Evolutionary conservation across 1,140 invertebrate species (phyloP), one percentile per base, ranked within the genome.

Genomic region (Archivesica marissinica): DNA sequence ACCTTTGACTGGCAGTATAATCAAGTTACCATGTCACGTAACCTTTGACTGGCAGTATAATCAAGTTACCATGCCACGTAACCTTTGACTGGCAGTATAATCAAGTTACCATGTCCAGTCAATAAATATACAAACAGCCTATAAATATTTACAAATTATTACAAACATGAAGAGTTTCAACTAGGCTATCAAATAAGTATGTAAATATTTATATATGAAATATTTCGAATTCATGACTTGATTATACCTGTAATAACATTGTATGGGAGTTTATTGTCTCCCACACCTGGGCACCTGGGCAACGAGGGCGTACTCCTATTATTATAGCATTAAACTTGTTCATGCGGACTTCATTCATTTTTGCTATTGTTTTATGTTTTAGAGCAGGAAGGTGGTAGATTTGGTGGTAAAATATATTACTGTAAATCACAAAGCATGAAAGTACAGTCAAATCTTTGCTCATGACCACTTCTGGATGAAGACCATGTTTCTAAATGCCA

Each of bases 181-280:
- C 39, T 72, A 59, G 17, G 35, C 30, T 76, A 76, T 56, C 74
- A 76, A 76, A 72, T 72, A 56, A 76, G 59, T 76, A 59, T 76
- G 74, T 76, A 56, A 76, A 76, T 76, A 56, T 76, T 76, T 59
- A 41, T 56, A 56, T 59, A 76, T 39, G 74, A 76, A 76, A 76
- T 76, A 76, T 56, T 59, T 76, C 44, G 59, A 76, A 56, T 76
- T 76, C 74, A 76, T 59, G 47, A 76, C 50, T 59, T 72, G 28
- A 50, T 47, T 50, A 47, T 72, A 72, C 28, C 41, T 30, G 0
- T n/a, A 13, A 72, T 44, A 47, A 17, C 68, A 0, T 72, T 47
- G 15, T 72, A 47, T 30, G 23, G 13, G 17, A 33, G 13, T 72
- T 50, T 72, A 72, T 47, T 72, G 68, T 72, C 41, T 50, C n/a